Percentiles rank a stretch among this genome's conserved stretches.
Evolutionary conservation across 2,113 vertebrate genomes (phyloP).

Genomic region (Hemichromis elongatus): DNA sequence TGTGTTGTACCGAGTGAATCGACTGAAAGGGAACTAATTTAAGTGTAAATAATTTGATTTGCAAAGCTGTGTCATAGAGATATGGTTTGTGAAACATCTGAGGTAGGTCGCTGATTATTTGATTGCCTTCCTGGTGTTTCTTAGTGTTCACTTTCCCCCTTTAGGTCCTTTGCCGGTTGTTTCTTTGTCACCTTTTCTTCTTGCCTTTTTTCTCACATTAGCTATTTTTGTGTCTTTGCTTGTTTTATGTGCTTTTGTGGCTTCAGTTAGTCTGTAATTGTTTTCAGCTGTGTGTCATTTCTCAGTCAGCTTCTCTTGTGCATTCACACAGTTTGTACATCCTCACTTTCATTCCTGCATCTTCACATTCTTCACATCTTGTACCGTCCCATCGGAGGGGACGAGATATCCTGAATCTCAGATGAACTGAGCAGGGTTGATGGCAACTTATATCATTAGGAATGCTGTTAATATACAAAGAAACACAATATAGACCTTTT

Average conservation of each 20-base stretch:
- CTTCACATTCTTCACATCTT: not conserved
- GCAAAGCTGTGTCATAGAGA: rapidly evolving
- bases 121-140: not conserved
- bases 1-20: too few relatives aligned
- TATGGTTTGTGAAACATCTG: not conserved
- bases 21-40: too few relatives aligned
- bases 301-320: not conserved
- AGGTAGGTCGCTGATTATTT: not conserved
- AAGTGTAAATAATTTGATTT: not conserved
- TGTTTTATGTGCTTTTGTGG: not conserved
- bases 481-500: not conserved
- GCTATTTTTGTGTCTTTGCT: not conserved
- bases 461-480: not conserved
- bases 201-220: not conserved
- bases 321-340: not conserved
- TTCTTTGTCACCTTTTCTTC: not conserved
- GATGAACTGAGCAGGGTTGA: not conserved
- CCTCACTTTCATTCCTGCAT: not conserved
- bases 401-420: not conserved
- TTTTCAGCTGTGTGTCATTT: not conserved
- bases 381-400: not conserved
- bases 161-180: not conserved
- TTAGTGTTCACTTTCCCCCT: not conserved
- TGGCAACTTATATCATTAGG: not conserved
- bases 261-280: not conserved